Percentiles rank a stretch among this genome's conserved stretches.
These are phyloP conservation scores for Poecile montanus DNA, from an alignment of 2,797 vertebrate species.

Conservation along the genomic window DNA sequence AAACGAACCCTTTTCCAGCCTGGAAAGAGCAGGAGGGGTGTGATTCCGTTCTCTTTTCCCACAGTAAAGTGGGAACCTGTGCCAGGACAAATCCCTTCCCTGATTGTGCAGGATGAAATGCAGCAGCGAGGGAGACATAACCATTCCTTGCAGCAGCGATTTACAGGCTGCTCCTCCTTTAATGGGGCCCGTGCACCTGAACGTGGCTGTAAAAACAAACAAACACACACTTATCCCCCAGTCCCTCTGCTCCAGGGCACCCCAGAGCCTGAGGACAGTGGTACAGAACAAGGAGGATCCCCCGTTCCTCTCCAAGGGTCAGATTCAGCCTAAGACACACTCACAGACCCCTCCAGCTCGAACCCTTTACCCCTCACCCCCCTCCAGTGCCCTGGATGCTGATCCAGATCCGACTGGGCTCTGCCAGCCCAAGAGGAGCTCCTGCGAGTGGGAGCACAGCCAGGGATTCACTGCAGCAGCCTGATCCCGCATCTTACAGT, in stretches of 20 bases:
- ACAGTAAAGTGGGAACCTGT: background rate
- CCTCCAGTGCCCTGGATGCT: fast-evolving
- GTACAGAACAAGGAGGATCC: background rate
- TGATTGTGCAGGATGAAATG: background rate
- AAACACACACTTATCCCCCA: background rate
- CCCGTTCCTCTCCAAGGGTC: fast-evolving
- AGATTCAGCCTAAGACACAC: fast-evolving
- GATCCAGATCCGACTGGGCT: fast-evolving
- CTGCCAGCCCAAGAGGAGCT: background rate
- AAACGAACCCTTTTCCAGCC: background rate
- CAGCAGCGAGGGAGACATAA: background rate
- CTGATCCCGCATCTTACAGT: background rate
- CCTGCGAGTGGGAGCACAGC: background rate
- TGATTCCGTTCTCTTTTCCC: background rate
- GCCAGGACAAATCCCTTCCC: slow-evolving; percentile 15
- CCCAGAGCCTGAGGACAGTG: fast-evolving
- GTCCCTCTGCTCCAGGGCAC: background rate
- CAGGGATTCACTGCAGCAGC: background rate
- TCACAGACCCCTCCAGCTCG: fast-evolving
- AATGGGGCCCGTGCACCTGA: background rate
- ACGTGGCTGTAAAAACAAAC: background rate
- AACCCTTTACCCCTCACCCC: background rate
- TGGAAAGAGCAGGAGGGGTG: background rate
- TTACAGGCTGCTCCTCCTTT: slow-evolving; percentile 8
- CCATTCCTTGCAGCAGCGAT: background rate